Percentiles rank a stretch among this genome's conserved stretches.
Conservation (phyloP, 2,113 vertebrate species). For the Illadopsis cleaveri region DNA sequence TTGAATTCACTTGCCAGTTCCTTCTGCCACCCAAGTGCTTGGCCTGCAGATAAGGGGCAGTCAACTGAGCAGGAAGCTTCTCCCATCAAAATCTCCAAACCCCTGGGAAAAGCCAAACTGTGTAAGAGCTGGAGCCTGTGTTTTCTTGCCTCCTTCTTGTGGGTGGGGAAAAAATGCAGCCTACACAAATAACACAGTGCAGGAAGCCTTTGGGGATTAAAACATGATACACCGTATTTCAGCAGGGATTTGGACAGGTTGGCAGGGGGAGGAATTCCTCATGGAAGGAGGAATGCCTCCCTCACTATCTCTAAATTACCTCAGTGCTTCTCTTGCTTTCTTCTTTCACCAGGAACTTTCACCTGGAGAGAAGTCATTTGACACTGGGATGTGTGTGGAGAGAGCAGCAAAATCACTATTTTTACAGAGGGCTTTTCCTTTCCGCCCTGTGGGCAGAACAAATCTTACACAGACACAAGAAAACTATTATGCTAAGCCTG, state of each 20-base stretch:
- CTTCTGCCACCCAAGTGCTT: background rate
- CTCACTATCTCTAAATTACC: background rate
- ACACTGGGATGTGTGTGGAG: background rate
- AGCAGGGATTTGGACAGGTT: conserved; percentile 14
- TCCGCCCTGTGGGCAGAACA: background rate
- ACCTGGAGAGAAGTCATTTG: background rate
- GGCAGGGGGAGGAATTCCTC: background rate
- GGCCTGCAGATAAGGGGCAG: background rate
- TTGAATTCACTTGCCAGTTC: background rate
- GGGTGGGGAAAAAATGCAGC: background rate
- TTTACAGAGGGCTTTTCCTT: background rate
- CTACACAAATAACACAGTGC: background rate
- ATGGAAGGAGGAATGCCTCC: background rate
- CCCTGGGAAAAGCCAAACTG: background rate
- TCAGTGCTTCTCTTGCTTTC: background rate
- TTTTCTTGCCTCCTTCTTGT: background rate
- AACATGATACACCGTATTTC: background rate
- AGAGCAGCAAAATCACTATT: background rate
- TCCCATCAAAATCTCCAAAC: background rate
- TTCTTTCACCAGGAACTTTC: background rate
- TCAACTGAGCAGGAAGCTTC: background rate
- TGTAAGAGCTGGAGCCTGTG: background rate
- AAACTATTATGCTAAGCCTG: background rate
- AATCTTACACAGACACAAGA: background rate
- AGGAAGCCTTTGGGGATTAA: conserved; percentile 1